A percentile compares a stretch with the other conserved stretches of the same genome.
Conservation (phyloP, 2,888 invertebrate species). For the Rhingia rostrata region DNA sequence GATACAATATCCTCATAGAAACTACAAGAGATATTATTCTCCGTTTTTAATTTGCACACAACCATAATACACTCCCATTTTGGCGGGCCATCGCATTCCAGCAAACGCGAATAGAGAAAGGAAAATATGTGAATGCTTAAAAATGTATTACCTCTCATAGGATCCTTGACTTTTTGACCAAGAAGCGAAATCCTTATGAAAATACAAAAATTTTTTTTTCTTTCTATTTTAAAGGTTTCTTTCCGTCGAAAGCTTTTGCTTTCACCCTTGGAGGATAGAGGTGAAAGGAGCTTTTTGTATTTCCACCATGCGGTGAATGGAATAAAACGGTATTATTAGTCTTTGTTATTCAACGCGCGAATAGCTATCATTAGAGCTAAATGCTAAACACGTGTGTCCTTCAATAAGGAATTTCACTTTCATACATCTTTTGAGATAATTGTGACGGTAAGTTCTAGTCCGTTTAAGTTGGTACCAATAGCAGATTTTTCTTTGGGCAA, state of each 20-base stretch:
- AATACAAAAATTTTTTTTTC: slow-evolving; percentile 59
- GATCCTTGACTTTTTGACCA: slow-evolving; percentile 68
- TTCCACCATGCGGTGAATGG: background rate
- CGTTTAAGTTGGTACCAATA: slow-evolving; percentile 8
- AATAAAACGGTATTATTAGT: background rate
- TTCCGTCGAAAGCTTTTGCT: slow-evolving; percentile 1
- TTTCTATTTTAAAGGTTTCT: slow-evolving; percentile 39
- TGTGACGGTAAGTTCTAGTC: background rate
- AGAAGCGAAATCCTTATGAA: slow-evolving; percentile 36
- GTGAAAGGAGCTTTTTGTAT: slow-evolving; percentile 36
- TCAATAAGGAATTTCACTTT: slow-evolving; percentile 12
- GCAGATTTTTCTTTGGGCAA: slow-evolving; percentile 11
- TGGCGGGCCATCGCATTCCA: background rate
- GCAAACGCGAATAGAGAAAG: background rate
- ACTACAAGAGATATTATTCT: background rate
- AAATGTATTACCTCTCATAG: slow-evolving; percentile 42
- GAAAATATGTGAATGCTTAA: slow-evolving; percentile 43
- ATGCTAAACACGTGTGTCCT: slow-evolving; percentile 22
- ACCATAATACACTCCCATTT: slow-evolving; percentile 4
- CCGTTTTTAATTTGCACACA: slow-evolving; percentile 25
- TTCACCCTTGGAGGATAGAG: background rate
- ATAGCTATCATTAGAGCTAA: slow-evolving; percentile 23
- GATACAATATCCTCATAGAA: background rate
- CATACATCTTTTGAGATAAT: slow-evolving; percentile 4
- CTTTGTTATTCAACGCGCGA: slow-evolving; percentile 3